Evolutionary conservation across 1,140 invertebrate genomes (phyloP), one percentile per base, ranked within the genome.

Genomic region (Sycobia sp.): DNA sequence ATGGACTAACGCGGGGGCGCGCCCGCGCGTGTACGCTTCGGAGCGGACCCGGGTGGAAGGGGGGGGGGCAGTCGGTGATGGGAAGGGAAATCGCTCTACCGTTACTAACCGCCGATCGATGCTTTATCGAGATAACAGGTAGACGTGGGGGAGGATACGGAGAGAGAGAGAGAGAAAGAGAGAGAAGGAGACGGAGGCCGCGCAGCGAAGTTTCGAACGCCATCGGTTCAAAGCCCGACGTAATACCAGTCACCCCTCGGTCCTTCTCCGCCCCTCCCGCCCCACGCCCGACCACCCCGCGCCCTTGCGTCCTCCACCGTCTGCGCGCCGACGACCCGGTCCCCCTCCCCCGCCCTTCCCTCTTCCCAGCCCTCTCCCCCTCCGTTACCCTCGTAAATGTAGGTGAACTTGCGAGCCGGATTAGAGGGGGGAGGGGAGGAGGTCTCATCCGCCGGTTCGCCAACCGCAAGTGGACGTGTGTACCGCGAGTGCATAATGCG

Each of bases 91-190:
- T 69, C 65, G 66, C 65, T 73, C 73, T 73, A 70, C 68, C 69
- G 65, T 70, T 71, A 67, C 57, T 69, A 73, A 70, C 61, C 65
- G 51, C 46, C 68, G 67, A 75, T 75, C 73, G 73, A 75, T 75
- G 64, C 49, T 66, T 59, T 66, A 72, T 72, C 69, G 66, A 71
- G 72, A 73, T 73, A 75, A 75, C 69, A 70, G 68, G 69, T 72
- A 73, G 68, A 55, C 64, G 61, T 60, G 61, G 38, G 18, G n/a
- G 16, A 8, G 11, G 39, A n/a, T n/a, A n/a, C n/a, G n/a, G n/a
- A n/a, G n/a, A n/a, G n/a, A 49, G 50, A 22, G 29, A 38, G 50
- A 23, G n/a, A 39, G 32, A n/a, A 38, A n/a, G n/a, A n/a, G 49
- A 29, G 27, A 7, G 2, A 49, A 5, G 16, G 29, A 51, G 8